Percentiles rank a stretch among this genome's conserved stretches.
phyloP scores from a whole-genome alignment of 2,113 vertebrate genomes.

The Emydura subglobosa region DNA sequence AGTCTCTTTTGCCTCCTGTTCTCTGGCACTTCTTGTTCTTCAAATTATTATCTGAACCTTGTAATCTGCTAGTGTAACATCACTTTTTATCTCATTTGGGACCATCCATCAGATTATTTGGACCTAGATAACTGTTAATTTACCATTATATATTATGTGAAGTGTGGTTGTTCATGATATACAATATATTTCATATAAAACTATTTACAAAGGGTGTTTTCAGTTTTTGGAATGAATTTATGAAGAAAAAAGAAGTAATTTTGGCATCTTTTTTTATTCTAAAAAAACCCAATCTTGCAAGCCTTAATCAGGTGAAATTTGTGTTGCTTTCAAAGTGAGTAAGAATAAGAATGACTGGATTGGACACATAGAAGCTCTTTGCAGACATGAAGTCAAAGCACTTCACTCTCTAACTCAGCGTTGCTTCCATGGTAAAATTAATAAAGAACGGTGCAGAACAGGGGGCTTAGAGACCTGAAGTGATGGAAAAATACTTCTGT shows the following conservation, averaged over 20 bases:
- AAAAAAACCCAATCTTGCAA: conserved; percentile 20
- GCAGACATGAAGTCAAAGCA: too few relatives aligned
- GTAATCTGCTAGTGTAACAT: neutral
- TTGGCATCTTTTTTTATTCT: conserved; percentile 9
- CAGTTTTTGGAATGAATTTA: neutral
- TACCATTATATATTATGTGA: neutral
- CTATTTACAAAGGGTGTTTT: neutral
- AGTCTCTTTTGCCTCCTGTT: neutral
- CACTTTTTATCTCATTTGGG: neutral
- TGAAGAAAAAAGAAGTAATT: neutral
- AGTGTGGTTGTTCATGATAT: neutral
- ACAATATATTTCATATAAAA: neutral
- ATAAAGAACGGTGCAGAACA: neutral
- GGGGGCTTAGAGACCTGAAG: neutral
- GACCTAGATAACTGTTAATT: neutral
- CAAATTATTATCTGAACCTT: neutral
- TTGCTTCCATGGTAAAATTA: neutral
- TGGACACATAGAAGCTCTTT: neutral
- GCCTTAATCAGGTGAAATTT: conserved; percentile 27
- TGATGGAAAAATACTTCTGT: neutral
- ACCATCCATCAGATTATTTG: neutral
- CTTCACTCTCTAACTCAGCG: neutral
- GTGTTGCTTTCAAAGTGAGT: neutral
- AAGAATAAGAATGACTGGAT: neutral
- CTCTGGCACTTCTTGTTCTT: neutral